Evolutionary conservation across 2,113 vertebrate species (phyloP), one percentile per base, ranked within the genome.

Genomic region (Melanocharis versteri): DNA sequence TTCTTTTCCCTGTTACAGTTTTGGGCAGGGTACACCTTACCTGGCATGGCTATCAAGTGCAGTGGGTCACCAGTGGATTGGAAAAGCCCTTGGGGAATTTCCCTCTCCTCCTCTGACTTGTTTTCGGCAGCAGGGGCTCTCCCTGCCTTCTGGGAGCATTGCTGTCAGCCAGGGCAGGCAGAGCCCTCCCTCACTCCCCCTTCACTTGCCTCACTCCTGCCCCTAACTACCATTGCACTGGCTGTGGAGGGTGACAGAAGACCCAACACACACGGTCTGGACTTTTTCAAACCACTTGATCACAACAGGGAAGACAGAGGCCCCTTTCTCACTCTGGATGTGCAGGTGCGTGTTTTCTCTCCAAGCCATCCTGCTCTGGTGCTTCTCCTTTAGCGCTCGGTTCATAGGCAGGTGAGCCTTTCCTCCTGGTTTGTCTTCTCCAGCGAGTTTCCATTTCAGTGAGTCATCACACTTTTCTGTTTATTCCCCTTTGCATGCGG

Each of bases 221-320:
- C 61, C 54, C 27, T 42, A 1, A 3, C 27, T 23, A 26, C 48
- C 48, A 13, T 3, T 31, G 47, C 35, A 13, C 10, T 33, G 68
- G 27, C 51, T 37, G 13, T 9, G n/a, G 22, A 27, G 31, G 23
- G 26, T 31, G 11, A 24, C 86, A 47, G 50, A 44, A 76, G n/a
- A 33, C 37, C 21, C 33, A 54, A 2, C 10, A 19, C 22, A 12
- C 33, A 27, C 6, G 15, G 9, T 5, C 40, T 73, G 54, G 50
- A 15, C 40, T 27, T 84, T 27, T 33, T 69, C n/a, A 75, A 58
- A 33, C 42, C n/a, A 14, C n/a, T 13, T 8, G 7, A 51, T 30
- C 39, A 19, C 0, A 0, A 11, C 30, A 42, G 26, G 15, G 40
- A 69, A 68, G 48, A 37, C 0, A 3, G 37, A 58, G 24, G 7